These are phyloP conservation scores for Plodia interpunctella DNA, from an alignment of 1,140 invertebrate genomes.

Conservation along the genomic window DNA sequence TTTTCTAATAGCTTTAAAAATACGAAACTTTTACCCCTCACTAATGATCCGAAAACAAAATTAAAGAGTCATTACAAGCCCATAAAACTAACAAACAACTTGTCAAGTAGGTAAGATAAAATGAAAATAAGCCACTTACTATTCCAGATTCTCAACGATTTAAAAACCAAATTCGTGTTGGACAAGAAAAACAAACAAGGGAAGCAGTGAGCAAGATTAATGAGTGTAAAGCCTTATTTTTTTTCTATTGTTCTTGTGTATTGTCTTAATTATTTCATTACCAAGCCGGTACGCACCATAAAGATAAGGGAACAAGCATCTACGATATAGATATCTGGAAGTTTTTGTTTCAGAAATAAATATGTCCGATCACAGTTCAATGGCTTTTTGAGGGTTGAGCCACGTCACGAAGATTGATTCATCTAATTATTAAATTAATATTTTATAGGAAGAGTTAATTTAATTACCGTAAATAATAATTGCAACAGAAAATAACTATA, in stretches of 20 bases:
- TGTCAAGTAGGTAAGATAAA: constrained; percentile 28
- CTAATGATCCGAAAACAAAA: neutral
- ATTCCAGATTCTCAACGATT: constrained; percentile 31
- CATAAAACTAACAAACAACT: constrained; percentile 27
- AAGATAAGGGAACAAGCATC: constrained; percentile 39
- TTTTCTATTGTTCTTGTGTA: constrained; percentile 35
- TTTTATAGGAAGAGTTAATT: too few relatives aligned
- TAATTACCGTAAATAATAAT: too few relatives aligned
- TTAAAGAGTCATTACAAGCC: constrained; percentile 22
- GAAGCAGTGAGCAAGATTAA: constrained; percentile 50
- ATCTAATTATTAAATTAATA: too few relatives aligned
- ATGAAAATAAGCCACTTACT: constrained; percentile 21
- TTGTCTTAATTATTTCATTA: constrained; percentile 64
- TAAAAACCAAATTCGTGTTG: constrained; percentile 56
- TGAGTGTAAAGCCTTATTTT: constrained; percentile 21
- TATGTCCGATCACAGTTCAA: constrained; percentile 19
- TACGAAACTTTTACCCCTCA: too few relatives aligned
- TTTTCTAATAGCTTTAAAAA: too few relatives aligned
- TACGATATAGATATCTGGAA: constrained; percentile 20
- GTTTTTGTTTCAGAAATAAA: constrained; percentile 20
- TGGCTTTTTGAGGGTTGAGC: constrained; percentile 13
- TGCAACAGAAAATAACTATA: too few relatives aligned
- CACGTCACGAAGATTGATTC: neutral
- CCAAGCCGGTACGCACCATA: constrained; percentile 36
- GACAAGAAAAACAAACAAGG: constrained; percentile 55